phyloP scores from a whole-genome alignment of 1,140 invertebrate genomes.

The Tachypleus tridentatus region DNA sequence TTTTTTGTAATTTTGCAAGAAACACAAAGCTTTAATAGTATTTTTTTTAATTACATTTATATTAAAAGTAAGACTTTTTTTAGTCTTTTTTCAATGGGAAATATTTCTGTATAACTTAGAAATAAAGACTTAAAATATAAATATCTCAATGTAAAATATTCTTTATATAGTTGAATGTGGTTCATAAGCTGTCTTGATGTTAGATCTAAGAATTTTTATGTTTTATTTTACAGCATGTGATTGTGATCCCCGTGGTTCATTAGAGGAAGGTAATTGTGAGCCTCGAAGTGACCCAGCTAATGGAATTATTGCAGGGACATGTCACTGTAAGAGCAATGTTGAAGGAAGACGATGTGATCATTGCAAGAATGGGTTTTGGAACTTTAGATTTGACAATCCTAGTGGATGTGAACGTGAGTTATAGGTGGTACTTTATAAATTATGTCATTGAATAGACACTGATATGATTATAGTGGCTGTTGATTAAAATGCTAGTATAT shows the following conservation, averaged over 20 bases:
- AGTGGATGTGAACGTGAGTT: slow-evolving; percentile 64
- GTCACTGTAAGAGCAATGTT: slow-evolving; percentile 69
- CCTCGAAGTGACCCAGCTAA: slow-evolving; percentile 57
- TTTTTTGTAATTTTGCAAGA: too few relatives aligned
- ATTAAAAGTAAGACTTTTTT: too few relatives aligned
- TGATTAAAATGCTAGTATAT: too few relatives aligned
- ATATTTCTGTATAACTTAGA: too few relatives aligned
- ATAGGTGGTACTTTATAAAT: slow-evolving; percentile 37
- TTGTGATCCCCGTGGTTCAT: slow-evolving; percentile 54
- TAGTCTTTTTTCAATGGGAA: too few relatives aligned
- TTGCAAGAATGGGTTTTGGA: slow-evolving; percentile 82
- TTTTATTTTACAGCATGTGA: slow-evolving; percentile 35
- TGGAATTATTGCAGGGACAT: slow-evolving; percentile 61
- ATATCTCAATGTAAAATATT: too few relatives aligned
- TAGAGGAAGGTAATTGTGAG: slow-evolving; percentile 79
- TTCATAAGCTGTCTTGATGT: slow-evolving; percentile 15
- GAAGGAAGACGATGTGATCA: slow-evolving; percentile 67
- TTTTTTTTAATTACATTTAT: too few relatives aligned
- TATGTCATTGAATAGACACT: slow-evolving; percentile 67
- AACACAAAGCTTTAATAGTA: too few relatives aligned
- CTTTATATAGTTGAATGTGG: too few relatives aligned
- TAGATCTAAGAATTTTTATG: slow-evolving; percentile 54
- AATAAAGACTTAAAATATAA: too few relatives aligned
- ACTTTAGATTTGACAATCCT: slow-evolving; percentile 61
- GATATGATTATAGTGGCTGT: too few relatives aligned